Base-by-base conservation (phyloP, 1,140 invertebrate genomes). In the Odontomachus brunneus region DNA sequence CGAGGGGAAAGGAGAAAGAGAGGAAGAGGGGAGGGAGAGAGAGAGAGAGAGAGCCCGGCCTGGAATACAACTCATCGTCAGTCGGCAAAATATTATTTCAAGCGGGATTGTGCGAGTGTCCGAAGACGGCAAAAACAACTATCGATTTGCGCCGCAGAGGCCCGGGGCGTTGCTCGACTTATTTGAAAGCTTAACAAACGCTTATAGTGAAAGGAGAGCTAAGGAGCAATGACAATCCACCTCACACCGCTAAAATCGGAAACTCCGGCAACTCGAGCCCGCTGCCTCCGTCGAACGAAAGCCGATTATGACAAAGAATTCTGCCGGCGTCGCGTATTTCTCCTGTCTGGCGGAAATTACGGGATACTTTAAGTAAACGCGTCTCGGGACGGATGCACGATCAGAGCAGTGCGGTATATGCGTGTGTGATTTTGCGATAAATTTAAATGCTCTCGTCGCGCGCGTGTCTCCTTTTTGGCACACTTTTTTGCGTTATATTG, bases 21-120 rank as follows among this genome's bases (percentile, higher is more conserved):
- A 11, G 38, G 9, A 7, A 7, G 9, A 44, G 11, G 29, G 5
- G 38, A 44, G 9, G 9, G 9, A 11, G 38, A 9, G 38, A 11
- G 9, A 44, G 9, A 0, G 9, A 11, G 38, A 11, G 38, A 7
- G 9, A 44, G 11, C 26, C 48, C 12, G 44, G 74, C 38, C 69
- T 59, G 51, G 38, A 69, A 44, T 29, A 44, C 51, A 48, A 38
- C 26, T 29, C 15, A 26, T 57, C 51, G 33, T 57, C 75, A 69
- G 69, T 80, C 75, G 24, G 22, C 51, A 69, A 80, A 80, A 80
- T 80, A 69, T 80, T 80, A 69, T 80, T 80, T 38, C 24, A 69
- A 38, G 14, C 33, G 22, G 51, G 22, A 29, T 14, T 57, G 29
- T 33, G 12, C 24, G 24, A 24, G 24, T 69, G 51, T 57, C 65